These are phyloP conservation scores for Luidia sarsii DNA, from an alignment of 53 echinoderm and acorn worm species.

Conservation along the genomic window DNA sequence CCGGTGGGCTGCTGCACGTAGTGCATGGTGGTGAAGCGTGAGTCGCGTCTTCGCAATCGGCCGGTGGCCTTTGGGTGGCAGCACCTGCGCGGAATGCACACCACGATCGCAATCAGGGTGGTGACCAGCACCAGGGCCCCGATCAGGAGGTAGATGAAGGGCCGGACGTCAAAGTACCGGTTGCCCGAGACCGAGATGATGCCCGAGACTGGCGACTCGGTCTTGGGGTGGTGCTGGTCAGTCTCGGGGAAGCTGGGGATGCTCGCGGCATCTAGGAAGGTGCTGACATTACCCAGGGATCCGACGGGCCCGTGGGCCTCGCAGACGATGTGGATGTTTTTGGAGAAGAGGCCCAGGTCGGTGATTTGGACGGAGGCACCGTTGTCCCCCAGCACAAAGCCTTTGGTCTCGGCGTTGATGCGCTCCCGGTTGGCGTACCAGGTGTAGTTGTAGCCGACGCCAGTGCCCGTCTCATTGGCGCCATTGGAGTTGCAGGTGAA, in stretches of 20 bases:
- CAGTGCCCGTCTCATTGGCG: conserved; percentile 18
- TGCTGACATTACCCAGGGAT: conserved; percentile 66
- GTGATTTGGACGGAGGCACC: conserved; percentile 72
- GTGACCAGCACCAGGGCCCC: conserved; percentile 70
- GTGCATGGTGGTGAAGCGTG: conserved; percentile 77
- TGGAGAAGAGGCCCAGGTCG: conserved; percentile 49
- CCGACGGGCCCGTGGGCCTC: conserved; percentile 58
- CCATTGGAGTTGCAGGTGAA: conserved; percentile 78
- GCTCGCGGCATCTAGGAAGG: conserved; percentile 16
- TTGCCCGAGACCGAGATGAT: conserved; percentile 15
- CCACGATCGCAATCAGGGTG: conserved; percentile 75
- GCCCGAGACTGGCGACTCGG: conserved; percentile 10
- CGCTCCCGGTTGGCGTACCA: conserved; percentile 76
- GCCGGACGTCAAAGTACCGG: conserved; percentile 59
- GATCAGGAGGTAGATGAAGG: conserved; percentile 59
- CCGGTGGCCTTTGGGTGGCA: conserved; percentile 43
- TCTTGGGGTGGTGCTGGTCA: background rate
- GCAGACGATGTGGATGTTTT: conserved; percentile 61
- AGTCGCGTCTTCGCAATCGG: conserved; percentile 45
- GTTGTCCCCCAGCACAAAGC: conserved; percentile 55
- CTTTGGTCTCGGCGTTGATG: conserved; percentile 45
- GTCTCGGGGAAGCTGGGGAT: conserved; percentile 27
- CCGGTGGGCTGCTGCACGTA: conserved; percentile 77
- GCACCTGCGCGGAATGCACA: conserved; percentile 73
- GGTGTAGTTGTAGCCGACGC: conserved; percentile 65